Conservation (phyloP, 2,888 invertebrate species). For the Caenorhabditis doughertyi region DNA sequence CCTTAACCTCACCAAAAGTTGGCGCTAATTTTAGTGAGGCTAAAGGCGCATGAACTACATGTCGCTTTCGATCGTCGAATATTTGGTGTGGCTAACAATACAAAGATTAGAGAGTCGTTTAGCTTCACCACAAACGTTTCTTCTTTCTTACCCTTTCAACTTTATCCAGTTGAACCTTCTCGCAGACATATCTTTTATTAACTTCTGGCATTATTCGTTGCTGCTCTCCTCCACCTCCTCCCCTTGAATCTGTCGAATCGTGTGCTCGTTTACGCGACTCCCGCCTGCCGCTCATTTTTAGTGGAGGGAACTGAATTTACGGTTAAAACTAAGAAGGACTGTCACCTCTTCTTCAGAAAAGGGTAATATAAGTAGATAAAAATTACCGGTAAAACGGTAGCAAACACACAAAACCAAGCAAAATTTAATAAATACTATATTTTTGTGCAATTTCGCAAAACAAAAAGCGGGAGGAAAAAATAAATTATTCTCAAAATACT, state of each 20-base stretch:
- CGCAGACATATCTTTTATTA: conserved; percentile 50
- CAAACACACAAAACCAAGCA: too few species aligned
- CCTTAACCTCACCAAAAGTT: too few species aligned
- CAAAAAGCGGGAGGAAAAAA: background rate
- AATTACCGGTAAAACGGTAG: too few species aligned
- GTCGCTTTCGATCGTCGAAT: too few species aligned
- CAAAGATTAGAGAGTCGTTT: too few species aligned
- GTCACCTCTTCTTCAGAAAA: too few species aligned
- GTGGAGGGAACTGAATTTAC: background rate
- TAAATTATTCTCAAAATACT: conserved; percentile 2
- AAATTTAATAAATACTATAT: background rate
- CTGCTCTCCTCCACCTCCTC: background rate
- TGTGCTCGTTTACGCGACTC: conserved; percentile 37
- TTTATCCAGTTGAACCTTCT: conserved; percentile 20
- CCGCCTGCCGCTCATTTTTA: conserved; percentile 48
- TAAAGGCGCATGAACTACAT: too few species aligned
- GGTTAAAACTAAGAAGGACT: background rate
- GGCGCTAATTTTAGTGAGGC: too few species aligned
- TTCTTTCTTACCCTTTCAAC: conserved; percentile 41
- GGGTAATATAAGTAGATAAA: background rate
- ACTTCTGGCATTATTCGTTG: conserved; percentile 15
- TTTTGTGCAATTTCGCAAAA: background rate
- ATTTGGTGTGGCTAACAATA: too few species aligned
- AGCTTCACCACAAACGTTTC: too few species aligned
- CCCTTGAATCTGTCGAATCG: conserved; percentile 7